Conservation (phyloP, 2,888 invertebrate species). For the Mesopsocus fuscifrons region DNA sequence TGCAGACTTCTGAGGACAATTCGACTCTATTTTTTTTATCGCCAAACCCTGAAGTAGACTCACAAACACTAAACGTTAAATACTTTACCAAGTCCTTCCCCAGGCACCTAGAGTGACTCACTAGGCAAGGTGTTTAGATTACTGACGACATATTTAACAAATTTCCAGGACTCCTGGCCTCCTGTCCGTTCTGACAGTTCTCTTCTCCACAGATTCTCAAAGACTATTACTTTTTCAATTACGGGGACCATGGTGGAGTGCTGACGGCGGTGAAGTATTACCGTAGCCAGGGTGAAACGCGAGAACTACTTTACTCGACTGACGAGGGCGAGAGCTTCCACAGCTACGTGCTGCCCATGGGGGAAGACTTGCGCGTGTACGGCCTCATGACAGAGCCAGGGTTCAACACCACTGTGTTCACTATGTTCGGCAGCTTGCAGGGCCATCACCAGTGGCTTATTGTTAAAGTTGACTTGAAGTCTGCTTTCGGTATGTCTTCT, state of each 20-base stretch:
- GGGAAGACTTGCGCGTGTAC: slow-evolving; percentile 60
- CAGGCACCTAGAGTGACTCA: too few relatives aligned
- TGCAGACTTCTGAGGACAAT: too few relatives aligned
- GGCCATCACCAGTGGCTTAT: slow-evolving; percentile 75
- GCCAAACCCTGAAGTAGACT: too few relatives aligned
- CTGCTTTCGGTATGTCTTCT: slow-evolving; percentile 29
- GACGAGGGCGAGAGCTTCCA: slow-evolving; percentile 75
- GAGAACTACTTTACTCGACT: slow-evolving; percentile 61
- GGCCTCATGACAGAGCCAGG: slow-evolving; percentile 86
- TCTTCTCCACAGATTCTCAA: slow-evolving; percentile 43
- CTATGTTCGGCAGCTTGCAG: slow-evolving; percentile 69
- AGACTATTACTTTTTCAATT: slow-evolving; percentile 68
- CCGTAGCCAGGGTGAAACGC: slow-evolving; percentile 54
- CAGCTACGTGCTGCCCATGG: slow-evolving; percentile 41
- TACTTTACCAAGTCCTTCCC: too few relatives aligned
- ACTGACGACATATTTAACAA: too few relatives aligned
- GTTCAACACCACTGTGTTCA: slow-evolving; percentile 81
- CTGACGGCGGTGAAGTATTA: slow-evolving; percentile 70
- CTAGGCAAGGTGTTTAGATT: too few relatives aligned
- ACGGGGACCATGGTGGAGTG: slow-evolving; percentile 82
- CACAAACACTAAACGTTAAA: too few relatives aligned
- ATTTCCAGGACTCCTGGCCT: too few relatives aligned
- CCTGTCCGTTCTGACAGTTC: too few relatives aligned
- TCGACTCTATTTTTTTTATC: too few relatives aligned
- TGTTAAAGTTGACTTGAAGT: slow-evolving; percentile 42